Evolutionary conservation across 2,113 vertebrate species (phyloP), one percentile per base, ranked within the genome.

Genomic region (Pangasianodon gigas): DNA sequence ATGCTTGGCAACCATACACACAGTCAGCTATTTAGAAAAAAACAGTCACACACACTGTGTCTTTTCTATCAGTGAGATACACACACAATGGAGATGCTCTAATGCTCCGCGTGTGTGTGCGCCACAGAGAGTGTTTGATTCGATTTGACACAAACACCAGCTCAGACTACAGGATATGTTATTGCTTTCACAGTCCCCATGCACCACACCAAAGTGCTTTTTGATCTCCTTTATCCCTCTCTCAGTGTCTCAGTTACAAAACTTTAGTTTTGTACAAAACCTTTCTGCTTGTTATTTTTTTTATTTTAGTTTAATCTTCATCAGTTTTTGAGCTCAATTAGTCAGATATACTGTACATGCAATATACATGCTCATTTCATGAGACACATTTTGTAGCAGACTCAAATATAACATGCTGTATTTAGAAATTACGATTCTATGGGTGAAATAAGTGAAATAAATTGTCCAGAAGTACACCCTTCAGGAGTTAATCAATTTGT

Each of bases 151-250:
- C 44, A 44, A 86, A 51, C 87, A 41, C 71, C 29, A 6, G 32
- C 79, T 83, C 62, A 71, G 62, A 60, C 85, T 87, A 90, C 56
- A 77, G 87, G 86, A 81, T 85, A 80, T 87, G 62, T 84, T 83
- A 83, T 67, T 89, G 84, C 84, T 84, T 89, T 84, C 62, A 62
- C 44, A 84, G 58, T 88, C 91, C 87, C 79, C 54, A 18, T 60
- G 87, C 79, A 58, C 56, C 91, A 51, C 69, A 48, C 32, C 14
- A 6, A 4, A 60, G 41, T 82, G 26, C 58, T 18, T 48, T 81
- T 37, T 60, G 21, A 87, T 29, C 54, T 88, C 56, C 56, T 56
- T 77, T 32, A 81, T 81, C 79, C 79, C 85, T 71, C 65, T 71
- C 46, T 52, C n/a, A 48, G 0, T 26, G 24, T 67, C 60, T 71